Evolutionary conservation across 2,113 vertebrate genomes (phyloP).

Genomic region (Nannobrachium achirus): DNA sequence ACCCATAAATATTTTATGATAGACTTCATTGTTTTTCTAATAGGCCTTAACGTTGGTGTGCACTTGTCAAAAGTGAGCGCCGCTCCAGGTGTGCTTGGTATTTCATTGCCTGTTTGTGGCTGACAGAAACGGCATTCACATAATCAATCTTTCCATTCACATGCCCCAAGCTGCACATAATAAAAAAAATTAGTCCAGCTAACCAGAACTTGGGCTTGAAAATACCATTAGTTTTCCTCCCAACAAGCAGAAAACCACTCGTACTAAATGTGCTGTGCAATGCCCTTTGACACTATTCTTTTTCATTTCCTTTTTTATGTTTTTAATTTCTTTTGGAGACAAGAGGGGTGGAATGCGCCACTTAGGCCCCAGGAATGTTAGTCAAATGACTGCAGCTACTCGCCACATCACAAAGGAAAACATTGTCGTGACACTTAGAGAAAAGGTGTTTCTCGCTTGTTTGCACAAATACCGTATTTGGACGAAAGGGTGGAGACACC

Average conservation of each 20-base stretch:
- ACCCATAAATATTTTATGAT: conserved; percentile 74
- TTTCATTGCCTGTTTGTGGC: conserved; percentile 75
- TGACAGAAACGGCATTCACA: conserved; percentile 72
- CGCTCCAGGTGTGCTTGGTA: conserved; percentile 70
- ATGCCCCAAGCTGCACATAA: conserved; percentile 69
- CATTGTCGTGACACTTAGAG: background rate
- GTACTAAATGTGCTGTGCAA: conserved; percentile 54
- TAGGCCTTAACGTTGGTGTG: conserved; percentile 55
- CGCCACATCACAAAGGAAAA: background rate
- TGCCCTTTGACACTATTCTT: conserved; percentile 52
- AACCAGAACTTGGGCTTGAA: conserved; percentile 63
- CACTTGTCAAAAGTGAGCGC: conserved; percentile 67
- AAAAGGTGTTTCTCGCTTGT: background rate
- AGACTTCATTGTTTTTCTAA: conserved; percentile 73
- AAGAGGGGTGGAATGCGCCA: conserved; percentile 11
- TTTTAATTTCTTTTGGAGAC: conserved; percentile 34
- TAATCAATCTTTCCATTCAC: conserved; percentile 77
- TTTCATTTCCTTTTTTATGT: conserved; percentile 39
- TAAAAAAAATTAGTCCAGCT: conserved; percentile 69
- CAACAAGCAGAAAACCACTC: conserved; percentile 19
- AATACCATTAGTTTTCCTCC: conserved; percentile 59
- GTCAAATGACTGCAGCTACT: background rate
- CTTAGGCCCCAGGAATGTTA: background rate
- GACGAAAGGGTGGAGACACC: background rate
- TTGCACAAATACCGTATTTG: background rate